Evolutionary conservation across 2,888 invertebrate genomes (phyloP), one percentile per base, ranked within the genome.

Genomic region (Heliothis peltigera): DNA sequence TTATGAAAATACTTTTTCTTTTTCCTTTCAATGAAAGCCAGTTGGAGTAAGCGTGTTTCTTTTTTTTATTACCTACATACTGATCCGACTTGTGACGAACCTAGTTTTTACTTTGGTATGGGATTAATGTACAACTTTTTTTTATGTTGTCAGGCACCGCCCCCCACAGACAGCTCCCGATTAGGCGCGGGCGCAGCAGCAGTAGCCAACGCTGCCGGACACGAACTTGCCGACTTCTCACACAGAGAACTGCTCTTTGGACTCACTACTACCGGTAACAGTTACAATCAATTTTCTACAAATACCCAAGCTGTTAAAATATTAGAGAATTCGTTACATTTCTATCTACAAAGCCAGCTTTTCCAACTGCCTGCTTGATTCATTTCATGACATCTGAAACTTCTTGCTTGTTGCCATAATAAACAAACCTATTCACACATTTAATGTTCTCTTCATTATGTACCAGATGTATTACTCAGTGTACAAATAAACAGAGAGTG

Each of bases 181-280:
- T 93, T 87, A 1, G 95, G 95, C 42, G 94, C 92, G 32, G 96
- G 96, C 44, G 95, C 96, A 47, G 95, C 96, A 48, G 96, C 97
- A 6, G 96, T 97, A 52, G 96, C 96, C 32, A 96, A 96, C 48
- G 96, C 97, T 52, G 97, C 97, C 58, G 98, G 98, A 65, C 97
- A 96, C 89, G 98, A 98, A 90, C 95, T 97, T 77, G 97, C 98
- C 12, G 97, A 97, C 87, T 98, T 98, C 89, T 96, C 97, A 2
- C 97, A 97, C 76, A 96, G 97, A 80, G 98, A 98, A 90, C 96
- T 98, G 46, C 94, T 98, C 68, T 97, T 98, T 87, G 98, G 98
- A 62, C 96, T 98, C 43, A 98, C 98, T 52, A 97, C 97, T 56
- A 96, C 97, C 81, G 96, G 96, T 91, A 79, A 85, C 25, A 49